Conservation (phyloP, 1,140 invertebrate genomes). For the Dendroctonus valens region DNA sequence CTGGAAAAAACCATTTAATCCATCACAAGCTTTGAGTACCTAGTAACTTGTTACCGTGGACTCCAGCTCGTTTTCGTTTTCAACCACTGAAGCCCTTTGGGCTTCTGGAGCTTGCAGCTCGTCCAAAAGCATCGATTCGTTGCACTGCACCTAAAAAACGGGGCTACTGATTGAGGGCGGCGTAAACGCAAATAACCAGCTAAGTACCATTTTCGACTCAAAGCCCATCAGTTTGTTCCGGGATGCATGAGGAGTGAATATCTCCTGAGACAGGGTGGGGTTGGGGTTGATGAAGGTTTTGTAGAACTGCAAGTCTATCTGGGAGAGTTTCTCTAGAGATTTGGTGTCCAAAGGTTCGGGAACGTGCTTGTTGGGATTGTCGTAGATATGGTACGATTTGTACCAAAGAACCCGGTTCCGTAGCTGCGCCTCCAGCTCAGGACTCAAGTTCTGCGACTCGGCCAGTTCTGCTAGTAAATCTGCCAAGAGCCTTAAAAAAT, state of each 20-base stretch:
- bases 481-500: background rate
- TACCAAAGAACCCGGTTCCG: slow-evolving; percentile 1
- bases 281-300: slow-evolving; percentile 35
- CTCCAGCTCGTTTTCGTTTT: background rate
- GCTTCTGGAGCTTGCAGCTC: too few species aligned
- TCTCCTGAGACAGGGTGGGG: background rate
- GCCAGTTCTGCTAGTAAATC: background rate
- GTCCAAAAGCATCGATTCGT: too few species aligned
- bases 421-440: too few species aligned
- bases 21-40: background rate
- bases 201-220: slow-evolving; percentile 20
- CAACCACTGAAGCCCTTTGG: too few species aligned
- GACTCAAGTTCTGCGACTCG: background rate
- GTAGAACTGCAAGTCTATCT: slow-evolving; percentile 30
- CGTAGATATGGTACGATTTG: slow-evolving; percentile 27
- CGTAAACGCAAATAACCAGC: background rate
- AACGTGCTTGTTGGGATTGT: slow-evolving; percentile 27
- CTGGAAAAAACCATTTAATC: background rate
- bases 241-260: background rate
- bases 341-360: slow-evolving; percentile 17
- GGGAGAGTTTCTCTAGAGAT: slow-evolving; percentile 20
- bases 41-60: background rate
- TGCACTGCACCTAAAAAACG: too few species aligned
- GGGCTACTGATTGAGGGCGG: too few species aligned
- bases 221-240: background rate